Evolutionary conservation across 2,888 invertebrate genomes (phyloP).

Genomic region (Drosophila setosimentum): DNA sequence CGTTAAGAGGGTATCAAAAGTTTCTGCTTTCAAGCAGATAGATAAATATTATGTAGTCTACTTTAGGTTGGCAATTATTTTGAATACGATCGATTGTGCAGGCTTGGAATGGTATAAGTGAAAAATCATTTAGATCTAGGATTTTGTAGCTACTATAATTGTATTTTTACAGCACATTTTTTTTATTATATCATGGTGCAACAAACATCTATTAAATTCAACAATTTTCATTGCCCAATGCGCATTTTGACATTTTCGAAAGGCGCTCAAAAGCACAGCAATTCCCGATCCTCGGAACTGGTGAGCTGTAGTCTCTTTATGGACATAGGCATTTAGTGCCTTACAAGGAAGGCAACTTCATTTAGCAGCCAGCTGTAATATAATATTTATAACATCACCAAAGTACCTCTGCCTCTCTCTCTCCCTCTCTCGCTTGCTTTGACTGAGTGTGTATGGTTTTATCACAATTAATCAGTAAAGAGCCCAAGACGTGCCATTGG

Average conservation of each 20-base stretch:
- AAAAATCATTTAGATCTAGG: neutral
- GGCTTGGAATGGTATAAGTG: too few relatives aligned
- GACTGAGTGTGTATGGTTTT: conserved; percentile 15
- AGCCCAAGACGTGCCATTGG: conserved; percentile 58
- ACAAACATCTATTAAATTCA: conserved; percentile 3
- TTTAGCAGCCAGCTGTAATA: conserved; percentile 42
- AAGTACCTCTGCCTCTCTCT: conserved; percentile 9
- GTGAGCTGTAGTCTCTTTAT: conserved; percentile 23
- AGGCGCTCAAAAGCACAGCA: conserved; percentile 16
- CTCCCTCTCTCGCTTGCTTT: neutral
- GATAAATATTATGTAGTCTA: neutral
- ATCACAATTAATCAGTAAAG: conserved; percentile 66
- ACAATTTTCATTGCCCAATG: conserved; percentile 27
- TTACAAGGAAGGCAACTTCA: conserved; percentile 58
- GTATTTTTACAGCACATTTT: neutral
- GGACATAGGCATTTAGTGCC: conserved; percentile 53
- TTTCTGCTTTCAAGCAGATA: neutral
- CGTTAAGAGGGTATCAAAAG: neutral
- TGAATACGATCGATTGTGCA: neutral
- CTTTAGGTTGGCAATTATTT: neutral
- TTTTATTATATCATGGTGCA: conserved; percentile 16
- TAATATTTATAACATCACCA: conserved; percentile 46
- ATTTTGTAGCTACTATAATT: neutral
- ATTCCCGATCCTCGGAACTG: conserved; percentile 19
- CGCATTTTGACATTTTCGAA: conserved; percentile 33